Evolutionary conservation across 2,113 vertebrate genomes (phyloP), one percentile per base, ranked within the genome.

Genomic region (Chelonoidis abingdonii): DNA sequence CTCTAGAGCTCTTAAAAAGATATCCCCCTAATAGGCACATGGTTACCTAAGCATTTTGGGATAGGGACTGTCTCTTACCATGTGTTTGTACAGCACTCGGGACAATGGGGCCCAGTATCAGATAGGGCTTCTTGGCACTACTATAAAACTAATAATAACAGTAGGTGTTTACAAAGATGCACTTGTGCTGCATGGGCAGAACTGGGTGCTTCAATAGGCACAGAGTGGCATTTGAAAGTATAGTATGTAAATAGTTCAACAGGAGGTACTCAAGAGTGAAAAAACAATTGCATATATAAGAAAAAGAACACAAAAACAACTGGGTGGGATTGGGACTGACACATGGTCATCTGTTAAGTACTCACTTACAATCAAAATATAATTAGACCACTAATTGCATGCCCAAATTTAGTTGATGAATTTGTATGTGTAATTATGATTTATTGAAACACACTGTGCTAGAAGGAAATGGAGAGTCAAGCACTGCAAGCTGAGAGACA

Each of bases 361-460:
- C 92, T 97, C 86, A 95, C 17, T 89, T 94, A 94, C 79, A 97
- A 82, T 95, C 72, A 88, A 62, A 97, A 62, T 22, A 89, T 92
- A 94, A 98, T 95, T 95, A 92, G 47, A 41, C 83, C 21, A 92
- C 93, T 96, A 92, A 95, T 57, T 96, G 59, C 57, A 80, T 93
- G 82, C 35, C 84, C 92, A 95, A 89, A 94, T 91, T 96, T 92
- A 94, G 92, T 90, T 47, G 57, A 89, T 91, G 59, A 88, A 93
- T 95, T 96, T 95, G 54, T 90, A 84, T 84, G 53, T 93, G 59
- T 93, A 92, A 93, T 97, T 93, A 88, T 76, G 41, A 83, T 89
- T 95, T 96, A 93, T 84, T 94, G 89, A 98, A 97, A 96, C 90
- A 91, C 47, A 88, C 21, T 76, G 52, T n/a, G 24, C 88, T 97